A percentile compares a stretch with the other conserved stretches of the same genome.
Conservation (phyloP, 2,888 invertebrate genomes). For the Eupithecia exiguata region DNA sequence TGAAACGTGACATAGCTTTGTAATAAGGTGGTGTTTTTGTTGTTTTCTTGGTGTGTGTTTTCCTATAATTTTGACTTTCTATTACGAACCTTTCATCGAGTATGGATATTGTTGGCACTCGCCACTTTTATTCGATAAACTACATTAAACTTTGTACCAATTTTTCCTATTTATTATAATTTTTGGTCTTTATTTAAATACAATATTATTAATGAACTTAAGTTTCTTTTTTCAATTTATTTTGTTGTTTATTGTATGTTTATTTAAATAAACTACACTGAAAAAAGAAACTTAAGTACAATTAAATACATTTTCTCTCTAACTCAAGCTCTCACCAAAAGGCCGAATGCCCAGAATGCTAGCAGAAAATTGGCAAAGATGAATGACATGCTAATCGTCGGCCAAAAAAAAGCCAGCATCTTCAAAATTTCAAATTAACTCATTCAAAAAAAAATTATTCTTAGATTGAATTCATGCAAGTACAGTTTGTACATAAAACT, state of each 20-base stretch:
- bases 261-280: neutral
- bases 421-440: neutral
- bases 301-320: neutral
- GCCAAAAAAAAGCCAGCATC: neutral
- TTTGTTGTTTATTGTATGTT: too few relatives aligned
- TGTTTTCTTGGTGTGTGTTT: neutral
- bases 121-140: neutral
- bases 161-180: neutral
- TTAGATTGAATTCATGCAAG: neutral
- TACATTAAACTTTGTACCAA: neutral
- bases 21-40: slow-evolving; percentile 11
- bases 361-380: neutral
- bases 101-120: neutral
- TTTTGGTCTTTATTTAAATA: neutral
- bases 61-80: slow-evolving; percentile 5
- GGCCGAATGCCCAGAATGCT: neutral
- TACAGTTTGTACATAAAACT: neutral
- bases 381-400: neutral
- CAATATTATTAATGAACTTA: too few relatives aligned
- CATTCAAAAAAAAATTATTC: neutral
- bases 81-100: neutral
- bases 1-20: slow-evolving; percentile 24
- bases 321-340: neutral
- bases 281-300: neutral
- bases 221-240: too few relatives aligned